Evolutionary conservation across 2,888 invertebrate species (phyloP), one percentile per base, ranked within the genome.

Genomic region (Papilio demoleus): DNA sequence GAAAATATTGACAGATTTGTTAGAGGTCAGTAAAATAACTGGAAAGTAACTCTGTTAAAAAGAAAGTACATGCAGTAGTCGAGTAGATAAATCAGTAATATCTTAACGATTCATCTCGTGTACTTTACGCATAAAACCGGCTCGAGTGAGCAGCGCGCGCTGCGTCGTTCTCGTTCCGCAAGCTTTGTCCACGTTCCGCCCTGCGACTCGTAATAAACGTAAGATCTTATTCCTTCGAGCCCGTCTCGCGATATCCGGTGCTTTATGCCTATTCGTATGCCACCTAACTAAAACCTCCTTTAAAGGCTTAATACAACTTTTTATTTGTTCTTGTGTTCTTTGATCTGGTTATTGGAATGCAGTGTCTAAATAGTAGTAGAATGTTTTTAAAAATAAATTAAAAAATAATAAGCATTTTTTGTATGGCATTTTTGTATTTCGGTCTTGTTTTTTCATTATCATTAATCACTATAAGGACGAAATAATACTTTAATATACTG

Each of bases 171-270:
- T 86, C 79, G 86, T 87, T 86, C 86, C 86, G 83, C 85, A 81
- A 84, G 83, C 82, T 85, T 76, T 74, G 74, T 75, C 70, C 78
- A 75, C 70, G 76, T 81, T 79, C 78, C 75, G 77, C 78, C 78
- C 79, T 81, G 79, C 79, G 77, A 77, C 76, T 76, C 76, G 82
- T 83, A 80, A 76, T 77, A 79, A 27, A 80, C 77, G 76, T 81
- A 76, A 81, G 84, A 86, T 87, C 83, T 84, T 74, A 75, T 80
- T 80, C 77, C 71, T 77, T 79, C 80, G 9, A 31, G n/a, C 79
- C 78, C 81, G 81, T 83, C 79, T 81, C 83, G 81, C 81, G 84
- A 85, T 87, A 88, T 90, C 88, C 88, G 90, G 88, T 81, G 79
- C 79, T 81, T 87, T 87, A 81, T 84, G 81, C 76, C 73, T 80